phyloP scores from a whole-genome alignment of 2,797 vertebrate species.

The Decapterus maruadsi region DNA sequence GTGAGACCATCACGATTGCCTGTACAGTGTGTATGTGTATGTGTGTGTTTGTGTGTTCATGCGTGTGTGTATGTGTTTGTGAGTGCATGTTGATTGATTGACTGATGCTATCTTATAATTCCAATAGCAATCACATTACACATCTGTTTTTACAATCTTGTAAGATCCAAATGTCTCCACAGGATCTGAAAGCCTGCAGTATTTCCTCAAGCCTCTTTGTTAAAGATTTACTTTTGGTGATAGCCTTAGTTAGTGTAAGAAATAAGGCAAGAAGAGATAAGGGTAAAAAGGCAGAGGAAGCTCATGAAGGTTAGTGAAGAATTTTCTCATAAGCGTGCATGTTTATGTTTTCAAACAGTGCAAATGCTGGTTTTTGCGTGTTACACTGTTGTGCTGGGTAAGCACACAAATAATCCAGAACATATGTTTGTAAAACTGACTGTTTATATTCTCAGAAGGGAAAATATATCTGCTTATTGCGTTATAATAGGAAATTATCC shows the following conservation, averaged over 20 bases:
- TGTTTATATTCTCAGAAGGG: constrained; percentile 55
- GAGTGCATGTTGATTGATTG: constrained; percentile 64
- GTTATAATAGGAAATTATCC: constrained; percentile 55
- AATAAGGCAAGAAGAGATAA: constrained; percentile 29
- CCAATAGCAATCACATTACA: constrained; percentile 66
- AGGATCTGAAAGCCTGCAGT: constrained; percentile 47
- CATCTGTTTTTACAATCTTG: constrained; percentile 77
- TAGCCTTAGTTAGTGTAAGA: constrained; percentile 29
- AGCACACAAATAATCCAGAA: constrained; percentile 56
- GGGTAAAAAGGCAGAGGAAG: constrained; percentile 41
- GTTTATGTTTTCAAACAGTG: constrained; percentile 22
- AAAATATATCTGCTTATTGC: constrained; percentile 55
- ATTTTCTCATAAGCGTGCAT: constrained; percentile 46
- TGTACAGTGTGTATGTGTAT: constrained; percentile 27
- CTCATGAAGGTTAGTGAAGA: constrained; percentile 40
- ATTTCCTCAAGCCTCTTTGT: constrained; percentile 37
- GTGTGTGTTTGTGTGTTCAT: constrained; percentile 9
- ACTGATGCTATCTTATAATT: constrained; percentile 72
- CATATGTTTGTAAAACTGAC: constrained; percentile 50
- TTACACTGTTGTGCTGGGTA: constrained; percentile 41
- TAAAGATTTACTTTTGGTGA: constrained; percentile 53
- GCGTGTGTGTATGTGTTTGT: not conserved
- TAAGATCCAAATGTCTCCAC: constrained; percentile 57
- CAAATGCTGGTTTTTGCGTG: constrained; percentile 27
- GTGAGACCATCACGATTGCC: constrained; percentile 61